These are phyloP conservation scores for Spilosoma lubricipeda DNA, from an alignment of 2,888 invertebrate species.

Conservation along the genomic window DNA sequence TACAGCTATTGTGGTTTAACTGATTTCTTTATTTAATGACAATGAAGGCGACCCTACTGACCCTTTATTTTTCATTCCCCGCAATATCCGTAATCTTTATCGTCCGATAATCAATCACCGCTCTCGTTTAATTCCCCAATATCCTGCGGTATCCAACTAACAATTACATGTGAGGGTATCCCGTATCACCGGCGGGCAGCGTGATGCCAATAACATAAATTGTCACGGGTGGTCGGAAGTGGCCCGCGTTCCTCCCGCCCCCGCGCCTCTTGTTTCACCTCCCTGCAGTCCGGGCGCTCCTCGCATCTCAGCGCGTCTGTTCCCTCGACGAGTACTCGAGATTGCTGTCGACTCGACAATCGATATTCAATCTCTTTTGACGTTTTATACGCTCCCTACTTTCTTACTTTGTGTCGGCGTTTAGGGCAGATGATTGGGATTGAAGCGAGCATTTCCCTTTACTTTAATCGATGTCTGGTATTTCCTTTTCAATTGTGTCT, in stretches of 20 bases:
- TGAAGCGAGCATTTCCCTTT: conserved; percentile 66
- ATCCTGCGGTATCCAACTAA: conserved; percentile 82
- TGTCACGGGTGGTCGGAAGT: conserved; percentile 81
- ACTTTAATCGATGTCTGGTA: conserved; percentile 65
- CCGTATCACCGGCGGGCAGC: conserved; percentile 77
- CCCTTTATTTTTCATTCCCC: conserved; percentile 69
- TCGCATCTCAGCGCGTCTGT: conserved; percentile 49
- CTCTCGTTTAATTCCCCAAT: conserved; percentile 83
- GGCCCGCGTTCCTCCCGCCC: conserved; percentile 54
- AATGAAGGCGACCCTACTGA: conserved; percentile 39
- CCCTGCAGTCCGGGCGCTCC: conserved; percentile 37
- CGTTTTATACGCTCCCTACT: conserved; percentile 80
- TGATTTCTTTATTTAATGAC: conserved; percentile 55
- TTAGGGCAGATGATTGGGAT: conserved; percentile 77
- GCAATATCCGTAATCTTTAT: conserved; percentile 79
- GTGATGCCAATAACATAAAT: conserved; percentile 84
- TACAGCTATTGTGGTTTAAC: conserved; percentile 60
- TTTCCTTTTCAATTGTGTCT: conserved; percentile 59
- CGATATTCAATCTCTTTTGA: conserved; percentile 86
- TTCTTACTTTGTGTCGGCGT: conserved; percentile 82
- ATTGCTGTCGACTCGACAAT: conserved; percentile 83
- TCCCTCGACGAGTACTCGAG: conserved; percentile 59
- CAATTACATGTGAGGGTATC: conserved; percentile 82
- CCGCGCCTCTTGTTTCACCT: conserved; percentile 42
- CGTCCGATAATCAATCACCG: conserved; percentile 82